A percentile compares a stretch with the other conserved stretches of the same genome.
These are phyloP conservation scores for Aphodius granarius DNA, from an alignment of 2,888 invertebrate species.

Conservation along the genomic window DNA sequence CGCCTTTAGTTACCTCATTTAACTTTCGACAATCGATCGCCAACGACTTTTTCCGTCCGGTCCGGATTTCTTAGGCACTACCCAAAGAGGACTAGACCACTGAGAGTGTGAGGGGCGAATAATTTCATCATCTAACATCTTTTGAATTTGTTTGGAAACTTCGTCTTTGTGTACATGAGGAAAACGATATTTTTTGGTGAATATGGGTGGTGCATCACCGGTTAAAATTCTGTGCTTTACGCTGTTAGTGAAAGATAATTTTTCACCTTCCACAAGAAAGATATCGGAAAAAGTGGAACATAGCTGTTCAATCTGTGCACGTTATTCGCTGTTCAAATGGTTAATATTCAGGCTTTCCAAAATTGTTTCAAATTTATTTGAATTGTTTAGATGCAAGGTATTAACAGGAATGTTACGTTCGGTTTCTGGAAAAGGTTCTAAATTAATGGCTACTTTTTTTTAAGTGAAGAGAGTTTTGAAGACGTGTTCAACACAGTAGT, in stretches of 20 bases:
- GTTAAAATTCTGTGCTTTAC: constrained; percentile 43
- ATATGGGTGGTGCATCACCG: constrained; percentile 38
- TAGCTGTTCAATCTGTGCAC: not conserved
- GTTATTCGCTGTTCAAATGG: constrained; percentile 15
- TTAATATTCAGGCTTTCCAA: not conserved
- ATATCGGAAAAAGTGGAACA: not conserved
- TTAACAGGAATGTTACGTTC: no score
- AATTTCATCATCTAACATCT: constrained; percentile 39
- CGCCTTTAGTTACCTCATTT: constrained; percentile 46
- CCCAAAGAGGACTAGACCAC: constrained; percentile 37
- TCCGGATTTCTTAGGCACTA: constrained; percentile 45
- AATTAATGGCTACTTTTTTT: no score
- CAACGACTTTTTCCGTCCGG: constrained; percentile 39
- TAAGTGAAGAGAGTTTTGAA: no score
- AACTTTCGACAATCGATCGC: constrained; percentile 47
- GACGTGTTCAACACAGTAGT: no score
- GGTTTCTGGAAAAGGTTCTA: no score
- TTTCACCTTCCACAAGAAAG: constrained; percentile 2
- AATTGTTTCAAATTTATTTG: not conserved
- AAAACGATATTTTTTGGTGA: constrained; percentile 44
- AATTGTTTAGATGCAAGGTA: no score
- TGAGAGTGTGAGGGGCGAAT: constrained; percentile 36
- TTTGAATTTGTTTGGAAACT: constrained; percentile 41
- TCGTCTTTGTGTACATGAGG: constrained; percentile 43
- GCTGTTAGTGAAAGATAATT: not conserved